phyloP scores from a whole-genome alignment of 2,113 vertebrate genomes.

The Cynocephalus volans region DNA sequence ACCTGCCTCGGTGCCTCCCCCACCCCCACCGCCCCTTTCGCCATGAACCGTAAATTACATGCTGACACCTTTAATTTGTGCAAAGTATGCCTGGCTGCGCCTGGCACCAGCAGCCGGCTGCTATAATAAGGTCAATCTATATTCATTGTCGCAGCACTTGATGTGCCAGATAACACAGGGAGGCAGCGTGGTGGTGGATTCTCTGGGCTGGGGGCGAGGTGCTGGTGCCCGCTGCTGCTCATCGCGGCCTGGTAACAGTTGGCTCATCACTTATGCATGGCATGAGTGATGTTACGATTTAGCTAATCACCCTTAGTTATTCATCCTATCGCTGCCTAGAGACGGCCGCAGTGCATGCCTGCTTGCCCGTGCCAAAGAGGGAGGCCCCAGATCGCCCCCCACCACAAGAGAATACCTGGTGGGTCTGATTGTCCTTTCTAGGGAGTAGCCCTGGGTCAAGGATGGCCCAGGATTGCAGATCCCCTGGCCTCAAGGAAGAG shows the following conservation, averaged over 20 bases:
- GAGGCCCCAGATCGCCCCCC: not conserved
- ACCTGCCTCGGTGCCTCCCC: conserved; percentile 77
- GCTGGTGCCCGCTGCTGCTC: conserved; percentile 79
- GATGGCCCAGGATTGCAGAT: not conserved
- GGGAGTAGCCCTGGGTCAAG: not conserved
- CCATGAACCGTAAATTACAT: conserved; percentile 91
- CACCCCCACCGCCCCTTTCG: conserved; percentile 78
- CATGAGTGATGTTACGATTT: conserved; percentile 89
- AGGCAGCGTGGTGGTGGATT: conserved; percentile 84
- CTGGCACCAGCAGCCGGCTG: conserved; percentile 90
- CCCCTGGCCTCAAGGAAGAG: not conserved
- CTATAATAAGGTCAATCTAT: conserved; percentile 94
- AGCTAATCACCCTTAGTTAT: conserved; percentile 89
- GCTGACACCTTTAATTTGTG: conserved; percentile 92
- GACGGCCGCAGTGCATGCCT: not conserved
- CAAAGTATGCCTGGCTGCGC: conserved; percentile 90
- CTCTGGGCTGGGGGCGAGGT: conserved; percentile 82
- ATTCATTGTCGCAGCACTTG: conserved; percentile 91
- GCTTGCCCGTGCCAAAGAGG: not conserved
- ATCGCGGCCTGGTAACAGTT: conserved; percentile 84
- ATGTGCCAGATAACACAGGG: conserved; percentile 89
- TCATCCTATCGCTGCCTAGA: conserved; percentile 87
- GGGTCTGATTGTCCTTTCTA: not conserved
- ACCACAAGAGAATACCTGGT: not conserved
- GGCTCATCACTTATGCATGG: conserved; percentile 90